These are phyloP conservation scores for Brassicogethes aeneus DNA, from an alignment of 2,888 invertebrate species.

Conservation along the genomic window DNA sequence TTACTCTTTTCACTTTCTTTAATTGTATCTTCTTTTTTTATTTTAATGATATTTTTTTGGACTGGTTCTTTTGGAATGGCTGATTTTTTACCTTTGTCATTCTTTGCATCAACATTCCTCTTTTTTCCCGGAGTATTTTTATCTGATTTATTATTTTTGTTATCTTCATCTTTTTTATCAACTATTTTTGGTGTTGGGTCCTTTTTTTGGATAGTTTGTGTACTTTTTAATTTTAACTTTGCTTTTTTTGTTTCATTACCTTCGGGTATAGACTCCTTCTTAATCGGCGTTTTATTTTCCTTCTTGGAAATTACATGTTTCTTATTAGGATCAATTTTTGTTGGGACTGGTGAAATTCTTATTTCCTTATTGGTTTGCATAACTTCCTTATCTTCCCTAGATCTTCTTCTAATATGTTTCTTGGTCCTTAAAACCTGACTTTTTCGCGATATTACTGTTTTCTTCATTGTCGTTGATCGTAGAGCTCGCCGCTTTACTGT, in stretches of 20 bases:
- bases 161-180: slow-evolving; percentile 27
- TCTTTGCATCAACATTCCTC: slow-evolving; percentile 21
- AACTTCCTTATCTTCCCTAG: no score
- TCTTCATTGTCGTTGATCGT: slow-evolving; percentile 26
- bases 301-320: neutral
- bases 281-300: slow-evolving; percentile 2
- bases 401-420: slow-evolving; percentile 16
- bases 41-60: no score
- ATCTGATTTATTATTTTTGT: slow-evolving; percentile 32
- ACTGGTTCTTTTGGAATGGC: no score
- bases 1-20: no score
- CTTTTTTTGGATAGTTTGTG: slow-evolving; percentile 5
- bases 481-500: slow-evolving; percentile 25
- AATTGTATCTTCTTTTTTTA: no score
- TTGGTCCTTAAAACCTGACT: slow-evolving; percentile 10
- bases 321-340: slow-evolving; percentile 4
- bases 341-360: slow-evolving; percentile 1
- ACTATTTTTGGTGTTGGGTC: slow-evolving; percentile 7
- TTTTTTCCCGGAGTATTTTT: slow-evolving; percentile 18
- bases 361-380: neutral
- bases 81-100: slow-evolving; percentile 12
- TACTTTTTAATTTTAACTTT: slow-evolving; percentile 6
- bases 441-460: slow-evolving; percentile 20
- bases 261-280: slow-evolving; percentile 8
- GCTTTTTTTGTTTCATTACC: slow-evolving; percentile 1